A percentile compares a stretch with the other conserved stretches of the same genome.
phyloP scores from a whole-genome alignment of 1,140 invertebrate genomes.

The Drosophila trapezifrons region DNA sequence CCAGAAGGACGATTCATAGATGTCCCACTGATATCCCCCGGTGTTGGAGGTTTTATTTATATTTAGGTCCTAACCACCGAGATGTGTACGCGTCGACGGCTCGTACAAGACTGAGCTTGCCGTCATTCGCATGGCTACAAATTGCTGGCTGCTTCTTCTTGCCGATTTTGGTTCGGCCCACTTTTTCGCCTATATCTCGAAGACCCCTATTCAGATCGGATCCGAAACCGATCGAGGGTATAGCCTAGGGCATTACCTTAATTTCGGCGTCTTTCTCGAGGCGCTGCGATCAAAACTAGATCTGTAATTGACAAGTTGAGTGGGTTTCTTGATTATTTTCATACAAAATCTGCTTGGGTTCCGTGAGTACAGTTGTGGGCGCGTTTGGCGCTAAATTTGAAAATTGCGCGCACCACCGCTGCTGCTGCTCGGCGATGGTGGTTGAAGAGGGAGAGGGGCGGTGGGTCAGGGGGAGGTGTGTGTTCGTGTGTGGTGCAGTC shows the following conservation, averaged over 20 bases:
- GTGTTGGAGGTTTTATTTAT: constrained; percentile 26
- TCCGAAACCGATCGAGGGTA: constrained; percentile 15
- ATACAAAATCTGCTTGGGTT: constrained; percentile 83
- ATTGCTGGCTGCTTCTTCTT: constrained; percentile 59
- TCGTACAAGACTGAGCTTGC: constrained; percentile 81
- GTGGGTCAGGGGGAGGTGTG: constrained; percentile 20
- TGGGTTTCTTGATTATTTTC: constrained; percentile 84
- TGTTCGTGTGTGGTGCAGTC: constrained; percentile 36
- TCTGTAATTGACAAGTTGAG: constrained; percentile 68
- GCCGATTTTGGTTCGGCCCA: constrained; percentile 24
- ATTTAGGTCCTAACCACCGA: constrained; percentile 75
- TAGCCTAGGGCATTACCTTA: constrained; percentile 39
- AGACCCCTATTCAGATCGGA: constrained; percentile 55
- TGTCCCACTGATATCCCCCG: constrained; percentile 44
- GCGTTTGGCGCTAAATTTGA: constrained; percentile 84
- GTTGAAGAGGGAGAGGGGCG: constrained; percentile 5
- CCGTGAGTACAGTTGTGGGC: constrained; percentile 76
- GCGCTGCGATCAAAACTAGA: constrained; percentile 62
- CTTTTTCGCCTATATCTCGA: constrained; percentile 42
- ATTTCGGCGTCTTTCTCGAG: constrained; percentile 34
- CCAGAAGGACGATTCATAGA: constrained; percentile 22
- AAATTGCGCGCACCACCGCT: constrained; percentile 68
- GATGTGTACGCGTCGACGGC: constrained; percentile 81
- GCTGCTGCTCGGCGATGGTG: constrained; percentile 21
- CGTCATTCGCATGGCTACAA: constrained; percentile 59